Evolutionary conservation across 1,140 invertebrate genomes (phyloP), one percentile per base, ranked within the genome.

Genomic region (Phortica variegata): DNA sequence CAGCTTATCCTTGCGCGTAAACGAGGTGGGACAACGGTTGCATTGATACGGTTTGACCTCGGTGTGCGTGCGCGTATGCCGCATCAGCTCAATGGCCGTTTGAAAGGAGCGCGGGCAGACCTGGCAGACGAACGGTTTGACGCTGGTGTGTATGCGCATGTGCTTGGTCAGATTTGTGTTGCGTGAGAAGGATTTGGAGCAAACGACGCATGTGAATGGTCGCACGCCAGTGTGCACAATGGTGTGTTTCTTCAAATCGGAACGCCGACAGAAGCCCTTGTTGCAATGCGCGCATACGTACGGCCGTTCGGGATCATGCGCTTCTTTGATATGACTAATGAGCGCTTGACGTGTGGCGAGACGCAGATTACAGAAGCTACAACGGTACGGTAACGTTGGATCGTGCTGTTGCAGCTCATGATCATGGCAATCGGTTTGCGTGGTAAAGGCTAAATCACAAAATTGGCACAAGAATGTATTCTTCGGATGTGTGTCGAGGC

Each of bases 151-250:
- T 26, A 85, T 85, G 38, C 90, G 80, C 52, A 92, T 79, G 73
- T 95, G 92, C 57, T 93, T 88, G 49, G 90, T 88, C 3, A 94
- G 80, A 77, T 93, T 94, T 44, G 88, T 90, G 49, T 87, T 90
- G 12, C 85, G 72, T 10, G 84, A 85, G 56, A 87, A 87, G 39
- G 81, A 83, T 73, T 87, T 87, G 13, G 79, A 79, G 72, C 86
- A 88, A 47, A 84, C 80, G 15, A 80, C 78, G 70, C 86, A 88
- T 31, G 82, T 81, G 61, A 82, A 87, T 10, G 85, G 85, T 34
- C 83, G 78, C 19, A 84, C 79, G 7, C 87, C 87, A 1, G 87
- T 89, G 43, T 90, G 87, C 0, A 88, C 86, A 46, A 85, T 81
- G 13, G 84, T 83, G 75, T 86, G 84, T 54, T 86, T 86, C 44